Evolutionary conservation across 2,113 vertebrate genomes (phyloP).

Genomic region (Eolophus roseicapilla): DNA sequence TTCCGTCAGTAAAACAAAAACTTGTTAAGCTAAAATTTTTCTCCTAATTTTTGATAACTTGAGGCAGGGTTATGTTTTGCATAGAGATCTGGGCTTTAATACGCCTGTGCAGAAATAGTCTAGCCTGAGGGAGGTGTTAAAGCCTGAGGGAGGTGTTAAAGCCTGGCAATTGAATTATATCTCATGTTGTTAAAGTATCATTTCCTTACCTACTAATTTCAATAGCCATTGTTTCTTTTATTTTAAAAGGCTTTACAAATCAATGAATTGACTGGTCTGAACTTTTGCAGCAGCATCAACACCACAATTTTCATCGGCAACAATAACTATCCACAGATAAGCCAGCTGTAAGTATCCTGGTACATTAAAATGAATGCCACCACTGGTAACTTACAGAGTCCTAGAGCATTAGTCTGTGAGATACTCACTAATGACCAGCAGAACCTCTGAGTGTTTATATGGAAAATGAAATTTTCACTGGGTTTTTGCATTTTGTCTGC

Average conservation of each 20-base stretch:
- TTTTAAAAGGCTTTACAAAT: constrained; percentile 79
- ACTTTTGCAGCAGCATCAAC: constrained; percentile 66
- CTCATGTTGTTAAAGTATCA: not conserved
- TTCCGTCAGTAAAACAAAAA: not conserved
- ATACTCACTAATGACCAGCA: not conserved
- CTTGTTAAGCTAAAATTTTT: not conserved
- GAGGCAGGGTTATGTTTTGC: not conserved
- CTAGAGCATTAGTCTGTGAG: not conserved
- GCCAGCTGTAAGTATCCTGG: constrained; percentile 40
- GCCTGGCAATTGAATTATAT: not conserved
- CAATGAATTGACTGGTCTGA: constrained; percentile 81
- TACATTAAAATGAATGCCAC: not conserved
- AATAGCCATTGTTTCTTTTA: not conserved
- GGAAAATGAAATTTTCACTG: not conserved
- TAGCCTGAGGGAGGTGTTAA: not conserved
- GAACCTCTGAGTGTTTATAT: not conserved
- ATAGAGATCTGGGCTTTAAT: not conserved
- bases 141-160: not conserved
- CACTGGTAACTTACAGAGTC: not conserved
- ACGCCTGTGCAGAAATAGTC: not conserved
- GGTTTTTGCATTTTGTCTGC: not conserved
- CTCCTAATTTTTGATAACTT: not conserved
- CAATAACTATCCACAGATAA: not conserved
- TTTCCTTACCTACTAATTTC: not conserved
- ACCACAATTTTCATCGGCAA: not conserved